A percentile compares a stretch with the other conserved stretches of the same genome.
phyloP scores from a whole-genome alignment of 2,888 invertebrate species.

The Amphipyra tragopoginis region DNA sequence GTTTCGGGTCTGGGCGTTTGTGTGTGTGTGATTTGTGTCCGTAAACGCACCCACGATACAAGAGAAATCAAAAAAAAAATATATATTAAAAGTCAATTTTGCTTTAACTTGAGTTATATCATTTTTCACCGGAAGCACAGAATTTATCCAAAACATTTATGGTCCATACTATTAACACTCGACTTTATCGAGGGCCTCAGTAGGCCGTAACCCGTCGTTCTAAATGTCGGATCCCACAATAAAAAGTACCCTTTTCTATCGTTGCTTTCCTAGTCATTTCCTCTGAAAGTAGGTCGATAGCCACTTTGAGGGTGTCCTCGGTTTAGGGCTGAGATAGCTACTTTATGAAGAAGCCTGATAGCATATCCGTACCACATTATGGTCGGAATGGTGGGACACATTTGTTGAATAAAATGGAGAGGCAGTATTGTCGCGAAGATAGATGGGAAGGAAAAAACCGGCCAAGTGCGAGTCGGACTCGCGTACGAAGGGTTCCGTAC shows the following conservation, averaged over 20 bases:
- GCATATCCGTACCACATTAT: slow-evolving; percentile 23
- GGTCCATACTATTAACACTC: slow-evolving; percentile 17
- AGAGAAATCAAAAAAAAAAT: no score
- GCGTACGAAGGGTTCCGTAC: no score
- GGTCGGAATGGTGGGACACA: not conserved
- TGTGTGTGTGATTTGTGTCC: no score
- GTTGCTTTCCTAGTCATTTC: slow-evolving; percentile 44
- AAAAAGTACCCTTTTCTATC: slow-evolving; percentile 45
- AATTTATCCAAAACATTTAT: slow-evolving; percentile 17
- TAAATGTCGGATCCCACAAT: slow-evolving; percentile 40
- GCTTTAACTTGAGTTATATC: no score
- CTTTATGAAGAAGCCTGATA: slow-evolving; percentile 33
- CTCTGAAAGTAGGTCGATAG: slow-evolving; percentile 49
- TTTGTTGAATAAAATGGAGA: slow-evolving; percentile 2
- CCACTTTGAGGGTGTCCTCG: slow-evolving; percentile 36
- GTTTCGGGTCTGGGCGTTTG: no score
- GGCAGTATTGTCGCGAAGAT: not conserved
- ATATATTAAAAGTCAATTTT: no score
- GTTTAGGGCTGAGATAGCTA: slow-evolving; percentile 24
- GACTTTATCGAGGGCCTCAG: slow-evolving; percentile 49
- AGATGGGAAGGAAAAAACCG: not conserved
- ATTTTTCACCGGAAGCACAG: no score
- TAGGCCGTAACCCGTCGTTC: slow-evolving; percentile 46
- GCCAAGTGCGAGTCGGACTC: no score
- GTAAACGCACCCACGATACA: no score